These are phyloP conservation scores for Cheilosia pagana DNA, from an alignment of 2,888 invertebrate genomes.

Conservation along the genomic window DNA sequence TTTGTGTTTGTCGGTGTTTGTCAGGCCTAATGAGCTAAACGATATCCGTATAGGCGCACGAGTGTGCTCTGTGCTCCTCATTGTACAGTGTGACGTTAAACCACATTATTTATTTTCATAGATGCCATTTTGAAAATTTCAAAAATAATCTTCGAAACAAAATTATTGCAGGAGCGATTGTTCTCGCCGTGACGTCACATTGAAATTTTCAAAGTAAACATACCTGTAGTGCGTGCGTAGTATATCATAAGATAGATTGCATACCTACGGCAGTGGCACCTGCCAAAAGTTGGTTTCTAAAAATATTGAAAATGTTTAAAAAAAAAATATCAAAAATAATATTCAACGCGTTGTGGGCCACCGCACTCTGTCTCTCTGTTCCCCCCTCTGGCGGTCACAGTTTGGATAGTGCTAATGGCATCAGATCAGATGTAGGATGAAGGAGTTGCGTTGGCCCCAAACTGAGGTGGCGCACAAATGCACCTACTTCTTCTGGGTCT, in stretches of 20 bases:
- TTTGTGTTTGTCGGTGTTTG: constrained; percentile 28
- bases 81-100: constrained; percentile 9
- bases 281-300: constrained; percentile 72
- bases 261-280: constrained; percentile 58
- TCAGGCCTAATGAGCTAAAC: constrained; percentile 68
- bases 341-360: no score
- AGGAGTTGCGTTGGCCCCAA: constrained; percentile 48
- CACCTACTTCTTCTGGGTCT: constrained; percentile 38
- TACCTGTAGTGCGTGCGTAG: neutral
- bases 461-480: constrained; percentile 16
- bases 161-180: neutral
- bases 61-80: neutral
- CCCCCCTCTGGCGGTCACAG: neutral
- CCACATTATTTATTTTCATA: neutral
- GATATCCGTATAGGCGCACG: constrained; percentile 37
- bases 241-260: constrained; percentile 56
- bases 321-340: constrained; percentile 13
- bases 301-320: constrained; percentile 65
- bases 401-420: constrained; percentile 36
- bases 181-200: constrained; percentile 1
- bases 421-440: constrained; percentile 19
- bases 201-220: neutral
- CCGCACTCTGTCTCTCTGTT: no score
- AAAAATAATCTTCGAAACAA: neutral
- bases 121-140: neutral